Evolutionary conservation across 1,140 invertebrate species (phyloP).

Genomic region (Wasmannia auropunctata): DNA sequence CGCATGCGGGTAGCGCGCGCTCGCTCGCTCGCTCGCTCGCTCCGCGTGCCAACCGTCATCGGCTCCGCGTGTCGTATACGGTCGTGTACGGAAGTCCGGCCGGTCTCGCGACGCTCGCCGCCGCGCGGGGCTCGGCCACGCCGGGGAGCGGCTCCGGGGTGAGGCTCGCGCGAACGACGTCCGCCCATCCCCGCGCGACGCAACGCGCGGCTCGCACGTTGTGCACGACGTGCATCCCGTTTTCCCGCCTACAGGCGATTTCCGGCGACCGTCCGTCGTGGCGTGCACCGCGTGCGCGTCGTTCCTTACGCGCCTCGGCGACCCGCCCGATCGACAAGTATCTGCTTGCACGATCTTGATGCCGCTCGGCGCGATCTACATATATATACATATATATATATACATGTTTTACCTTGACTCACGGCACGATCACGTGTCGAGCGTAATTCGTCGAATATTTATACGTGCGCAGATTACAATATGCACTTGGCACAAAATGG

Average conservation of each 20-base stretch:
- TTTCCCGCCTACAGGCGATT: constrained; percentile 72
- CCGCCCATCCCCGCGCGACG: background rate
- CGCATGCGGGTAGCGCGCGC: constrained; percentile 15
- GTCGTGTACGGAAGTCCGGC: background rate
- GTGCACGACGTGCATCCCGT: constrained; percentile 12
- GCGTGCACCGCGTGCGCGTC: background rate
- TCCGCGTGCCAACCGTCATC: constrained; percentile 40
- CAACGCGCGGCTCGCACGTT: background rate
- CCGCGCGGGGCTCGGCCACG: background rate
- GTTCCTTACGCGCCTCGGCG: background rate
- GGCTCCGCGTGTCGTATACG: background rate
- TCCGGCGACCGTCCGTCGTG: constrained; percentile 33
- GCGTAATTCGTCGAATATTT: constrained; percentile 42
- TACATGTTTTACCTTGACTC: constrained; percentile 39
- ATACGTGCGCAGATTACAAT: constrained; percentile 19
- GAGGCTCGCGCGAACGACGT: background rate
- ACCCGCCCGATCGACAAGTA: background rate
- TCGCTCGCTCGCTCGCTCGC: constrained; percentile 63
- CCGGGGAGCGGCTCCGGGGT: background rate
- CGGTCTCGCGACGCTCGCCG: background rate
- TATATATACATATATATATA: no score
- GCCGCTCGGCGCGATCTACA: background rate
- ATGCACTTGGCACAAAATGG: background rate
- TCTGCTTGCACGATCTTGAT: background rate
- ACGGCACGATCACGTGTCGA: constrained; percentile 39